Percentiles rank a stretch among this genome's conserved stretches.
These are phyloP conservation scores for Drosophila sucinea DNA, from an alignment of 1,140 invertebrate species.

Conservation along the genomic window DNA sequence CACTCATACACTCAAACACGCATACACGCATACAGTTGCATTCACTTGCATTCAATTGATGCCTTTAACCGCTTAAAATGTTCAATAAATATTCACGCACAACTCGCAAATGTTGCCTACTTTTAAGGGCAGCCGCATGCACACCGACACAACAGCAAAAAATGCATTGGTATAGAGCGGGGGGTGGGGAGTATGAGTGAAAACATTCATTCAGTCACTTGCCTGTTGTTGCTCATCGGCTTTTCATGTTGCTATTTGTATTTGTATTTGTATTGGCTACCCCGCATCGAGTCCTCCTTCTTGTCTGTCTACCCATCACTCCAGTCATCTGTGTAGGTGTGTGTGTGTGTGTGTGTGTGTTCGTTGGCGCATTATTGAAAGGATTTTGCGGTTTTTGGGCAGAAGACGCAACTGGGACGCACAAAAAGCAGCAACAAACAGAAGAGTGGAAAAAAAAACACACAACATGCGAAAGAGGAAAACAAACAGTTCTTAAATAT, in stretches of 20 bases:
- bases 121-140: constrained; percentile 32
- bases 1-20: background rate
- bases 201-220: constrained; percentile 37
- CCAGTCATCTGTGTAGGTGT: background rate
- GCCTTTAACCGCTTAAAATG: constrained; percentile 51
- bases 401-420: constrained; percentile 48
- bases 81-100: constrained; percentile 67
- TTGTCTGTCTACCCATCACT: background rate
- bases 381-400: constrained; percentile 73
- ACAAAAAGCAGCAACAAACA: constrained; percentile 40
- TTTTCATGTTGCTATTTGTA: constrained; percentile 37
- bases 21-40: background rate
- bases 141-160: background rate
- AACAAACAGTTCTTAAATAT: constrained; percentile 44
- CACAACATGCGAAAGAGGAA: constrained; percentile 1
- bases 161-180: background rate
- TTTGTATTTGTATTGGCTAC: constrained; percentile 25
- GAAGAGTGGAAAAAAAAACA: constrained; percentile 31
- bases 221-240: constrained; percentile 39
- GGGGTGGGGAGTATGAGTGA: background rate
- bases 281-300: background rate
- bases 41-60: constrained; percentile 38
- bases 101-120: constrained; percentile 56
- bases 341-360: constrained; percentile 24
- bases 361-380: constrained; percentile 66